These are phyloP conservation scores for Lasioglossum marginatum DNA, from an alignment of 2,888 invertebrate species.

Conservation along the genomic window DNA sequence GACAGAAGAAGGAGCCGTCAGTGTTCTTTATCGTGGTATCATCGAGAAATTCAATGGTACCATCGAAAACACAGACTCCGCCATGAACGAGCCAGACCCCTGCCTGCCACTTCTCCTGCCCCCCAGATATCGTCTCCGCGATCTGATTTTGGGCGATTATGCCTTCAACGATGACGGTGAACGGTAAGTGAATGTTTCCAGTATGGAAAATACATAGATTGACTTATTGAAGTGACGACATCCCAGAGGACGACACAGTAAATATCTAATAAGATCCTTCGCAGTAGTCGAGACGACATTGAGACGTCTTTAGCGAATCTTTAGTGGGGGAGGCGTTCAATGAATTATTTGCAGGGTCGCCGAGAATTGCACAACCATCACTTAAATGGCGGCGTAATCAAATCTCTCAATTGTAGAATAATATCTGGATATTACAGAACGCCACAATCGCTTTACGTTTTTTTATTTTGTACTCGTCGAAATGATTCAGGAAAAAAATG, in stretches of 20 bases:
- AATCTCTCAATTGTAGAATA: background rate
- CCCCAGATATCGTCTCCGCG: slow-evolving; percentile 91
- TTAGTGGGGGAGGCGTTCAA: background rate
- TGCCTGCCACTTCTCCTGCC: slow-evolving; percentile 86
- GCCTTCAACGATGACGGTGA: slow-evolving; percentile 91
- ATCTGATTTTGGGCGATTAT: slow-evolving; percentile 91
- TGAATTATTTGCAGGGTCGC: slow-evolving; percentile 18
- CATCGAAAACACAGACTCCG: slow-evolving; percentile 50
- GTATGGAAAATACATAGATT: background rate
- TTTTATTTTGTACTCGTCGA: background rate
- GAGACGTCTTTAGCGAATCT: background rate
- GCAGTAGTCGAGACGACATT: background rate
- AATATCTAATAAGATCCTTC: background rate
- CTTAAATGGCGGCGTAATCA: background rate
- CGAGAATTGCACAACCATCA: background rate
- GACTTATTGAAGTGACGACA: background rate
- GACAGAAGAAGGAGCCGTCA: background rate
- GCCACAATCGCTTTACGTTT: background rate
- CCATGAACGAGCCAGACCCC: slow-evolving; percentile 83
- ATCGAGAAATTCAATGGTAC: slow-evolving; percentile 30
- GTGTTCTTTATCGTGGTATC: slow-evolving; percentile 40
- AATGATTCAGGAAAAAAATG: background rate
- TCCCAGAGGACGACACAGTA: background rate
- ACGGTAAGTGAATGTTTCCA: slow-evolving; percentile 86
- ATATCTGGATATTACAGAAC: background rate